Conservation (phyloP, 2,888 invertebrate genomes). For the Drosophila gaucha region DNA sequence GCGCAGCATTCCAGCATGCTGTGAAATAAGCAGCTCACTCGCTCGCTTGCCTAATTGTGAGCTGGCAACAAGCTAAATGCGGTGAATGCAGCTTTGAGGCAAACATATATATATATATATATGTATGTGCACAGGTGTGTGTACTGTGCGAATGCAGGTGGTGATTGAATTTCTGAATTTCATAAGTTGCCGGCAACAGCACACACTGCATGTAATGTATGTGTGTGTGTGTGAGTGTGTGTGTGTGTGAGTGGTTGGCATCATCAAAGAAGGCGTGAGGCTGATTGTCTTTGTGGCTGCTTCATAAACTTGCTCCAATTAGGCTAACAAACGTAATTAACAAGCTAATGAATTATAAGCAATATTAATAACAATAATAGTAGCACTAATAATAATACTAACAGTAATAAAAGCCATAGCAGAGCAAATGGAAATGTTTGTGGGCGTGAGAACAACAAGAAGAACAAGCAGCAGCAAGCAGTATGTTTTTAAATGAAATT, state of each 20-base stretch:
- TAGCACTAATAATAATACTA: constrained; percentile 12
- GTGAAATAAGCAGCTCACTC: constrained; percentile 1
- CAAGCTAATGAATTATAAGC: constrained; percentile 72
- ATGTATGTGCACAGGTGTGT: background rate
- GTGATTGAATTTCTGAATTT: constrained; percentile 17
- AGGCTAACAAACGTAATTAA: constrained; percentile 69
- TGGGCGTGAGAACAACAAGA: background rate
- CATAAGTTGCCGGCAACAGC: background rate
- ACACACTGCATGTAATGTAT: background rate
- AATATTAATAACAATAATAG: constrained; percentile 16
- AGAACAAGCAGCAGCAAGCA: background rate
- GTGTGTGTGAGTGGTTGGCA: no score
- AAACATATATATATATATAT: no score
- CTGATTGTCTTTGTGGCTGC: constrained; percentile 38
- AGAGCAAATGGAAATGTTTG: background rate
- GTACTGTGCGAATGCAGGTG: background rate
- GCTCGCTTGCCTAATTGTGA: constrained; percentile 24
- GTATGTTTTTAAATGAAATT: constrained; percentile 76
- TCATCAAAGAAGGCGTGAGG: constrained; percentile 1
- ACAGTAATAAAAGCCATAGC: constrained; percentile 17
- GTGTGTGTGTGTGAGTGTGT: background rate
- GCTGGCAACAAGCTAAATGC: constrained; percentile 16
- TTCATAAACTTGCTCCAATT: constrained; percentile 69
- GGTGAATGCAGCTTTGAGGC: constrained; percentile 1
- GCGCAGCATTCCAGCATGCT: background rate